A percentile compares a stretch with the other conserved stretches of the same genome.
Conservation (phyloP, 2,888 invertebrate species). For the Hesperia comma region DNA sequence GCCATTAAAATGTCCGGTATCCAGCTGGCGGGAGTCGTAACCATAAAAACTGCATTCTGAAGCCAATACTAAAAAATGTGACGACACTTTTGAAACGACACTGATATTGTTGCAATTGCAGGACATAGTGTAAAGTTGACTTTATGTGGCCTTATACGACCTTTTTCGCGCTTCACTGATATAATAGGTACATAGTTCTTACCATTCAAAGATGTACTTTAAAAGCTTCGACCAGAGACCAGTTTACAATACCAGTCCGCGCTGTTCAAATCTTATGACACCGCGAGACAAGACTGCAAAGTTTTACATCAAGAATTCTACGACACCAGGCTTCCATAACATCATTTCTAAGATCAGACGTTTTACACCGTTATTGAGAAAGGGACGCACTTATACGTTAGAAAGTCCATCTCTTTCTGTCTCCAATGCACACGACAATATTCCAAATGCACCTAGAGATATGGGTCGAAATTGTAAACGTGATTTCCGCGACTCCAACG, state of each 20-base stretch:
- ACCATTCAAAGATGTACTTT: not conserved
- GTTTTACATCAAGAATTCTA: conserved; percentile 45
- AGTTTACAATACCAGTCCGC: not conserved
- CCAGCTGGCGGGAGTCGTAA: conserved; percentile 26
- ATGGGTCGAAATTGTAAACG: conserved; percentile 12
- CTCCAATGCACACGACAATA: conserved; percentile 10
- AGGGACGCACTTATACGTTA: conserved; percentile 20
- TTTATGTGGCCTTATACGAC: conserved; percentile 46
- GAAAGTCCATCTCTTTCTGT: conserved; percentile 7
- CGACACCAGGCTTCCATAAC: conserved; percentile 38
- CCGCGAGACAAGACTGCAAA: conserved; percentile 31
- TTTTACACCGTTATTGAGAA: conserved; percentile 41
- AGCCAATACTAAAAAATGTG: conserved; percentile 49
- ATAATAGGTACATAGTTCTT: not conserved
- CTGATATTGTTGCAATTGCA: conserved; percentile 52
- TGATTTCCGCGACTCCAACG: conserved; percentile 3
- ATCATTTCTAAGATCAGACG: conserved; percentile 43
- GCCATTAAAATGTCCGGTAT: conserved; percentile 31
- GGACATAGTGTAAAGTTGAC: conserved; percentile 49
- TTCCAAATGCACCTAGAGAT: conserved; percentile 25
- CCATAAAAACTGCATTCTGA: conserved; percentile 31
- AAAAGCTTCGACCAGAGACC: not conserved
- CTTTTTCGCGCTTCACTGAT: conserved; percentile 35
- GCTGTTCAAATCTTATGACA: conserved; percentile 20
- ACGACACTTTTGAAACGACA: conserved; percentile 46